Evolutionary conservation across 2,797 vertebrate species (phyloP).

Genomic region (Steatocranus sp.): DNA sequence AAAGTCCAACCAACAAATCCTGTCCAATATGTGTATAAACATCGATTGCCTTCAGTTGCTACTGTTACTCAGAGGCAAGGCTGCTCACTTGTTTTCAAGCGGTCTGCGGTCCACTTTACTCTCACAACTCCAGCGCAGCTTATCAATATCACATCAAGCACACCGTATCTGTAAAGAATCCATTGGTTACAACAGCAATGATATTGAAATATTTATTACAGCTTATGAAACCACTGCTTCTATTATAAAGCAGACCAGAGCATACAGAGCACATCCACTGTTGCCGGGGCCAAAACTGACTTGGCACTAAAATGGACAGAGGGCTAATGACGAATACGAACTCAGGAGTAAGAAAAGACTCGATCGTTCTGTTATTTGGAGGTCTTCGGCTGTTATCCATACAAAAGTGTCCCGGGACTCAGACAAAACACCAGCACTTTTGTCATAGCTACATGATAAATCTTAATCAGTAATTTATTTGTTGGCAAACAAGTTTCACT

Average conservation of each 20-base stretch:
- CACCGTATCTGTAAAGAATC: constrained; percentile 36
- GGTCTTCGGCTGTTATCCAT: constrained; percentile 18
- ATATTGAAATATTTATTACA: constrained; percentile 71
- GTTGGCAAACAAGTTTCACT: constrained; percentile 96
- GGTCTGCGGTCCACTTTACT: not conserved
- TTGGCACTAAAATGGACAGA: constrained; percentile 56
- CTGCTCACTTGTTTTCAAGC: constrained; percentile 4
- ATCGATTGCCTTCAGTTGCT: not conserved
- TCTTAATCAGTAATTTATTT: constrained; percentile 93
- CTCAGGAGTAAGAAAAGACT: constrained; percentile 7
- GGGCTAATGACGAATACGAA: constrained; percentile 47
- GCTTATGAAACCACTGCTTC: constrained; percentile 65
- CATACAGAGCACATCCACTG: constrained; percentile 65
- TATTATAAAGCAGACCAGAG: constrained; percentile 61
- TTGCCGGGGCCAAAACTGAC: constrained; percentile 46
- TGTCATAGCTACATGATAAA: constrained; percentile 75
- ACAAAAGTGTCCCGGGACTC: constrained; percentile 26
- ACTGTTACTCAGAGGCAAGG: not conserved
- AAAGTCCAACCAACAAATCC: not conserved
- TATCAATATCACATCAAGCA: constrained; percentile 11
- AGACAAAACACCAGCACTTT: constrained; percentile 58
- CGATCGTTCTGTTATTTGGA: constrained; percentile 4
- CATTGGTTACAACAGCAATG: constrained; percentile 49
- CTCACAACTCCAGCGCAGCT: not conserved
- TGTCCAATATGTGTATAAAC: not conserved